phyloP scores from a whole-genome alignment of 2,797 vertebrate genomes.

The Cuniculus paca region DNA sequence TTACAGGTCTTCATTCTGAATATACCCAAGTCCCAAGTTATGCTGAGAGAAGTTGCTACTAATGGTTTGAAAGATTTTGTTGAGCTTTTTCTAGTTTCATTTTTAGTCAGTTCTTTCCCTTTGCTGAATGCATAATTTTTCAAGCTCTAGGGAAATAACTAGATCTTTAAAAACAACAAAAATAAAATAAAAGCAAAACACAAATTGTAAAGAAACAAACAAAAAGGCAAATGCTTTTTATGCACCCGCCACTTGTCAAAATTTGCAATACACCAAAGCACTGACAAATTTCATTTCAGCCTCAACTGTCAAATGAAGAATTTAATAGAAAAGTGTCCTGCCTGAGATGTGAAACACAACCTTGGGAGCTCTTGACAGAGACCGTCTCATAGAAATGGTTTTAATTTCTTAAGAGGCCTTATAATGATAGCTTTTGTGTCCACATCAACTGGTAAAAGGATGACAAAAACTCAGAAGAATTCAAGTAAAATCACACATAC shows the following conservation, averaged over 20 bases:
- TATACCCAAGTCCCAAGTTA: constrained; percentile 63
- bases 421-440: constrained; percentile 61
- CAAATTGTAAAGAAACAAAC: not conserved
- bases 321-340: not conserved
- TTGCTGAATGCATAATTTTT: constrained; percentile 29
- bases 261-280: not conserved
- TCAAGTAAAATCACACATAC: constrained; percentile 65
- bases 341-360: constrained; percentile 17
- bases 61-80: constrained; percentile 61
- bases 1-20: constrained; percentile 60
- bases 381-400: constrained; percentile 65
- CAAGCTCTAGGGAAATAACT: constrained; percentile 58
- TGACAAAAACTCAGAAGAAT: constrained; percentile 64
- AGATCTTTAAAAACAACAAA: constrained; percentile 4
- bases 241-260: not conserved
- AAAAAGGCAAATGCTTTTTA: not conserved
- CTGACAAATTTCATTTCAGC: not conserved
- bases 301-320: constrained; percentile 42
- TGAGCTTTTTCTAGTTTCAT: constrained; percentile 60
- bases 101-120: constrained; percentile 52
- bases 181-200: constrained; percentile 4
- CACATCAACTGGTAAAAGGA: constrained; percentile 57
- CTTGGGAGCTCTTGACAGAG: constrained; percentile 45
- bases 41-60: constrained; percentile 38
- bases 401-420: constrained; percentile 76